phyloP scores from a whole-genome alignment of 2,888 invertebrate genomes.

The Bombylius major region DNA sequence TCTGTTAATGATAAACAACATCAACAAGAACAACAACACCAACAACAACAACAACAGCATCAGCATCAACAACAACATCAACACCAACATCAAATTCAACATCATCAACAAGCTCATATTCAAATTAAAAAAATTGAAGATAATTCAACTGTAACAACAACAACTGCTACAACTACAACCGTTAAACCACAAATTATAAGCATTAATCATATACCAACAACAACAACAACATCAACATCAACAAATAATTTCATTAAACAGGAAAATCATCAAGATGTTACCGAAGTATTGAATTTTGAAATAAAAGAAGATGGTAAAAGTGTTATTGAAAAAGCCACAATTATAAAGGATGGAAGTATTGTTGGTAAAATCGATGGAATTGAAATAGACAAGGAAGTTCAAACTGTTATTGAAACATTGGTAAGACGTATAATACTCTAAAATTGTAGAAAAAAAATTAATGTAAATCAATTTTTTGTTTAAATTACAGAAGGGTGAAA shows the following conservation, averaged over 20 bases:
- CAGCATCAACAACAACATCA: no score
- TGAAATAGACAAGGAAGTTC: neutral
- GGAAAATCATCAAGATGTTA: neutral
- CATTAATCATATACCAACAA: neutral
- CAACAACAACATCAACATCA: neutral
- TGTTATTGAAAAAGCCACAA: neutral
- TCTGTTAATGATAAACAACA: neutral
- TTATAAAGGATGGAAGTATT: neutral
- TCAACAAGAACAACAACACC: no score
- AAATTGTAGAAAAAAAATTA: no score
- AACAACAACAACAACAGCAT: no score
- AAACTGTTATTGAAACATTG: neutral
- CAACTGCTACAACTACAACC: neutral
- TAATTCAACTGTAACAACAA: neutral
- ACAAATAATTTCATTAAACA: neutral
- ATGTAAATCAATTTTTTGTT: no score
- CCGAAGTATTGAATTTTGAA: neutral
- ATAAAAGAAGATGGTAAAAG: neutral
- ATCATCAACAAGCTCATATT: neutral
- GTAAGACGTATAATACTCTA: neutral
- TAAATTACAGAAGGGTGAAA: neutral
- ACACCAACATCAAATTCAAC: neutral
- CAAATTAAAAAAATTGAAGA: neutral
- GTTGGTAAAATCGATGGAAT: neutral
- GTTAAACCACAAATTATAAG: neutral